Evolutionary conservation across 2,113 vertebrate species (phyloP).

Genomic region (Tenrec ecaudatus): DNA sequence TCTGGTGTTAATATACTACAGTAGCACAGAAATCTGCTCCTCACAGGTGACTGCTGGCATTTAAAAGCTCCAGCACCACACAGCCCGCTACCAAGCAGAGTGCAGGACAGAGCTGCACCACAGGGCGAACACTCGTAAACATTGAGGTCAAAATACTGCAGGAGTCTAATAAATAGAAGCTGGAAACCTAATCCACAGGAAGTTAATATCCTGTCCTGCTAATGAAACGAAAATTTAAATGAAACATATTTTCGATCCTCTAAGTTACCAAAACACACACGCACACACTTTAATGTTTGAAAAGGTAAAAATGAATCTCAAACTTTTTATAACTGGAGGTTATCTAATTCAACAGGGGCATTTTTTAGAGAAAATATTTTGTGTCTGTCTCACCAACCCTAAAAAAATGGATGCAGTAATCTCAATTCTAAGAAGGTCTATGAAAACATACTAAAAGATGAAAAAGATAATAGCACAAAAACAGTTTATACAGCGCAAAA

Average conservation of each 20-base stretch:
- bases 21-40: no score
- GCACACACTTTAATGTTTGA: background rate
- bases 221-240: background rate
- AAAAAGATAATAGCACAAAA: background rate
- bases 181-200: background rate
- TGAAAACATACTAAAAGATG: background rate
- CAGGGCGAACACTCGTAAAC: background rate
- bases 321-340: background rate
- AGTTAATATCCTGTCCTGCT: background rate
- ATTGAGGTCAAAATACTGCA: background rate
- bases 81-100: no score
- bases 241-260: background rate
- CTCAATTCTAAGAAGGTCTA: background rate
- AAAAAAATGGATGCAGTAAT: background rate
- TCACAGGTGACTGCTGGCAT: no score
- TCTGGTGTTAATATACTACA: no score
- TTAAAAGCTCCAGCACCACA: no score
- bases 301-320: conserved; percentile 1
- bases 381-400: background rate
- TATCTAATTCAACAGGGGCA: background rate
- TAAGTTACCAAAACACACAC: background rate
- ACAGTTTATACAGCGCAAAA: conserved; percentile 24
- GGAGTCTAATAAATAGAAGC: background rate
- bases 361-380: background rate
- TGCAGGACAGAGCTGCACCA: no score